A percentile compares a stretch with the other conserved stretches of the same genome.
Evolutionary conservation across 2,888 invertebrate genomes (phyloP).

Genomic region (Cerastis leucographa): DNA sequence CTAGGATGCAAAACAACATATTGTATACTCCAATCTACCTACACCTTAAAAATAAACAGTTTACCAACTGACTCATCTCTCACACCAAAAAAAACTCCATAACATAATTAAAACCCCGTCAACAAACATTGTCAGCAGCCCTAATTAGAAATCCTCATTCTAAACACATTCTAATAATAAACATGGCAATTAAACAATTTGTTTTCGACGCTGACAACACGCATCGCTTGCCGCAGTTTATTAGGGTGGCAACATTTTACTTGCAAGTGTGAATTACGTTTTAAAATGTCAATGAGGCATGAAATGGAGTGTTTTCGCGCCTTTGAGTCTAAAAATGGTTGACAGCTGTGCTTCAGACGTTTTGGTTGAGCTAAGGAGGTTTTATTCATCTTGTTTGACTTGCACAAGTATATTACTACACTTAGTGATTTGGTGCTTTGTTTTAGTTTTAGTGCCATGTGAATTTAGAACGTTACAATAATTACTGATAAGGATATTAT

Average conservation of each 20-base stretch:
- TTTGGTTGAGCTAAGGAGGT: conserved; percentile 33
- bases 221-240: conserved; percentile 83
- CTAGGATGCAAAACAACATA: too few species aligned
- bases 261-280: conserved; percentile 86
- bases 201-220: conserved; percentile 83
- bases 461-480: background rate
- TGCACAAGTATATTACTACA: conserved; percentile 51
- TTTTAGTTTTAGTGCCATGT: conserved; percentile 16
- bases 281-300: conserved; percentile 83
- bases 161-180: conserved; percentile 51
- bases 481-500: background rate
- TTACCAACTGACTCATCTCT: background rate
- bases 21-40: background rate
- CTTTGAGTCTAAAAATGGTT: conserved; percentile 83
- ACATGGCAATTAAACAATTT: conserved; percentile 88
- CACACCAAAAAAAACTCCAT: conserved; percentile 6
- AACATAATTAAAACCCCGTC: conserved; percentile 46
- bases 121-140: conserved; percentile 54
- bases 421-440: conserved; percentile 20
- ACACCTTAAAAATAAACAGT: background rate
- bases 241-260: conserved; percentile 87
- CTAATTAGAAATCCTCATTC: conserved; percentile 59
- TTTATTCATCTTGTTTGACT: conserved; percentile 42
- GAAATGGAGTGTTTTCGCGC: conserved; percentile 81
- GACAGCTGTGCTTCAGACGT: conserved; percentile 49